Conservation (phyloP, 2,888 invertebrate species). For the Gnatocerus cornutus region DNA sequence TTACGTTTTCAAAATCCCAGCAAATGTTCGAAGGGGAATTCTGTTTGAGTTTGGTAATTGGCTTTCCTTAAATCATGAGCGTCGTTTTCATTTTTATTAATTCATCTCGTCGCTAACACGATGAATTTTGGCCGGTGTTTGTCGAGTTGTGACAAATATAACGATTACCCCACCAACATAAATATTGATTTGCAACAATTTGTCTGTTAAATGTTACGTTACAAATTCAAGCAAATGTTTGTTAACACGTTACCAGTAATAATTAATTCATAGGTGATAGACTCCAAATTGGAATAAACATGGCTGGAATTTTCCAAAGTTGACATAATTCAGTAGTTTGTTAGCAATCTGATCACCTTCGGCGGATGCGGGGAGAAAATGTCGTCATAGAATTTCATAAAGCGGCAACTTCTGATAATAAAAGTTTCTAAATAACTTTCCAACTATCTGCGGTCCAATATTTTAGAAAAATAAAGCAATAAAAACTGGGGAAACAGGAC, state of each 20-base stretch:
- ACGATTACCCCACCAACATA: conserved; percentile 16
- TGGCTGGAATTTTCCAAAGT: neutral
- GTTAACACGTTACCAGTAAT: conserved; percentile 30
- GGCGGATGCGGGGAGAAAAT: conserved; percentile 16
- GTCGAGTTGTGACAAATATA: neutral
- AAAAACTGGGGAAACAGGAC: conserved; percentile 47
- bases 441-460: conserved; percentile 52
- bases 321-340: conserved; percentile 37
- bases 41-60: conserved; percentile 8
- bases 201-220: conserved; percentile 37
- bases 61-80: conserved; percentile 3
- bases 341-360: conserved; percentile 32
- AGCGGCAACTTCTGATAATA: conserved; percentile 48
- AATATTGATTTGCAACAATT: conserved; percentile 44
- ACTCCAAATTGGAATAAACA: conserved; percentile 8
- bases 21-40: neutral
- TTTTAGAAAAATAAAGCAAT: conserved; percentile 57
- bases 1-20: conserved; percentile 3
- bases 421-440: conserved; percentile 56
- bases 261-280: conserved; percentile 36
- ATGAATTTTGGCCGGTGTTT: conserved; percentile 9
- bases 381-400: conserved; percentile 48
- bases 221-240: conserved; percentile 44
- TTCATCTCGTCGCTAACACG: conserved; percentile 1
- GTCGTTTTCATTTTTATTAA: neutral